These are phyloP conservation scores for Rugalucina vietnamica DNA, from an alignment of 2,888 invertebrate genomes.

Conservation along the genomic window DNA sequence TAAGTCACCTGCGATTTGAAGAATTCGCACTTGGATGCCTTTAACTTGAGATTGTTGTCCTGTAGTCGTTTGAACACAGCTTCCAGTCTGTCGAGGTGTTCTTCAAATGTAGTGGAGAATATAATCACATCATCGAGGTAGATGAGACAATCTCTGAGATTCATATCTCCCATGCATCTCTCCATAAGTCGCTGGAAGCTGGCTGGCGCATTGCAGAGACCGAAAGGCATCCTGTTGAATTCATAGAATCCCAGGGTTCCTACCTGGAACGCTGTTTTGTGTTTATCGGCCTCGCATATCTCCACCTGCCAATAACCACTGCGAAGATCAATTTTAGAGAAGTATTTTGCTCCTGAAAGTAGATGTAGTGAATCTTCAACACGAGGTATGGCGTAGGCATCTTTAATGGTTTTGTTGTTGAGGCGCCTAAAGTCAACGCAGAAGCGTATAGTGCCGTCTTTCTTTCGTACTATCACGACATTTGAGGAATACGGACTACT, in stretches of 20 bases:
- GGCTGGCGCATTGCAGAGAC: conserved; percentile 7
- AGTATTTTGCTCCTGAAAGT: not conserved
- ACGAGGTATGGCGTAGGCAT: not conserved
- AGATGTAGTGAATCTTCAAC: not conserved
- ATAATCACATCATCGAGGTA: not conserved
- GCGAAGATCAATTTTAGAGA: not conserved
- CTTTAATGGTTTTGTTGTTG: not conserved
- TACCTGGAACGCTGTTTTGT: conserved; percentile 5
- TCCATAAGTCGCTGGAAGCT: not conserved
- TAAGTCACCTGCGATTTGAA: not conserved
- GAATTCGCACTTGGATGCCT: not conserved
- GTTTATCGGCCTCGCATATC: not conserved
- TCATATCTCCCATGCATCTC: not conserved
- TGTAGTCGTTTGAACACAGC: not conserved
- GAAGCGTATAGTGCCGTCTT: conserved; percentile 13
- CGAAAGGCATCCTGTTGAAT: too few relatives aligned
- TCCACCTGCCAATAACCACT: conserved; percentile 3
- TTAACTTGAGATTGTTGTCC: not conserved
- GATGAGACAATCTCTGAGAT: too few relatives aligned
- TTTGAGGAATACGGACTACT: not conserved
- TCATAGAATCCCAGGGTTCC: too few relatives aligned
- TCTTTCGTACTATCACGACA: too few relatives aligned
- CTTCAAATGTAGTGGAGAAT: not conserved
- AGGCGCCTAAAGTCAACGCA: too few relatives aligned
- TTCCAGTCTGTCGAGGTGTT: not conserved